Evolutionary conservation across 2,797 vertebrate genomes (phyloP), one percentile per base, ranked within the genome.

Genomic region (Diplodus sargus): DNA sequence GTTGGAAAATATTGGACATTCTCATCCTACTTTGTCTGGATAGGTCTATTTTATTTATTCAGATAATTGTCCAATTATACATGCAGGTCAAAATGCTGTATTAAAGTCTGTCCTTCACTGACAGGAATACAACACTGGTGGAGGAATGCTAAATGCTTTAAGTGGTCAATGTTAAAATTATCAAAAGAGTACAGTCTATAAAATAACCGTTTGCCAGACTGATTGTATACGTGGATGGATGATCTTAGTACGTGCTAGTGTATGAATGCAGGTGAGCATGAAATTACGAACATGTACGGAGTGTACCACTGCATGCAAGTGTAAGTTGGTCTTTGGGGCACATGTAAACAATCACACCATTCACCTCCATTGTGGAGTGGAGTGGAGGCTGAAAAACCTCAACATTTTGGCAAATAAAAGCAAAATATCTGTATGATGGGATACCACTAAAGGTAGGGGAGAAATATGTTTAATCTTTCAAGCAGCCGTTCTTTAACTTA

Each of bases 221-320:
- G 67, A 90, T 85, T 85, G 81, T 71, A 80, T 81, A 83, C 63
- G 61, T 84, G 82, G 83, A 89, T 76, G 72, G 58, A 83, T 69
- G 65, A 51, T 48, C 28, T 15, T 60, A 34, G 34, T 34, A 67
- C 25, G 58, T 20, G n/a, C 63, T 61, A 58, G 43, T 67, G 54
- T 65, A 28, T 47, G 59, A 54, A 68, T 51, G 63, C 67, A 71
- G 28, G 34, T 47, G 20, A 34, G 58, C 60, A 34, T 58, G 34
- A 66, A 45, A 78, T 57, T 64, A 17, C 47, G 34, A 58, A 28
- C 23, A 49, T 52, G 57, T 28, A 48, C 5, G 56, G 34, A 34
- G 34, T 39, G 45, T 17, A 54, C 48, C 39, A 16, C 71, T 76
- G 78, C n/a, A 28, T 83, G 53, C 39, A 78, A 28, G 62, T 78